Base-by-base conservation (phyloP, 2,113 vertebrate species). In the Oryzias curvinotus region DNA sequence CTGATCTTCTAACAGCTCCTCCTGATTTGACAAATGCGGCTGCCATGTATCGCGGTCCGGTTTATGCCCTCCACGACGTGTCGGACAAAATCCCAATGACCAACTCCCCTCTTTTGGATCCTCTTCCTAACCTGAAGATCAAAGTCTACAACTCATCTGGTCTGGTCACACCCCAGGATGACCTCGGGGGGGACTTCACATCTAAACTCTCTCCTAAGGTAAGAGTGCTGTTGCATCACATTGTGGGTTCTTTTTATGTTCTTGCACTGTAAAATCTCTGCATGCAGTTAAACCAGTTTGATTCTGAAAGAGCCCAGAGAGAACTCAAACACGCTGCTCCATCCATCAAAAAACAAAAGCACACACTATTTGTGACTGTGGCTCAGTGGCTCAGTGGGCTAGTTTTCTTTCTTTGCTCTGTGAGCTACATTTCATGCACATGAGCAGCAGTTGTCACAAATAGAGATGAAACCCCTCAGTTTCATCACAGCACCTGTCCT, bases 31-130 rank as follows among this genome's bases (percentile, higher is more conserved):
- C 96, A 3, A 95, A 95, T 49, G 95, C 95, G 1, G 94, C 95
- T 16, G 95, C 96, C 78, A 94, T 96, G 95, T 98, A 97, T 71
- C 91, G 95, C 5, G 95, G 95, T 18, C 95, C 95, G 0, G 95
- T 97, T 43, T 98, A 96, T 0, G 95, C 95, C 42, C 91, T 97
- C 72, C 96, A 96, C 1, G 95, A 96, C 1, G 94, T 97, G 63
- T 95, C 96, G 1, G 95, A 96, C 87, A 97, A 97, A 89, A 96
- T 98, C 69, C 94, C 95, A 5, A 97, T 98, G 96, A 98, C 95
- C 78, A 96, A 95, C 84, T 98, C 95, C 46, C 96, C 95, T 0
- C 94, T 98, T 53, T 85, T 97, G 76, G 96, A 98, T 60, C 96
- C 96, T 0, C 89, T 97, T 26, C 96, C 95, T 47, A 98, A 95